Evolutionary conservation across 2,888 invertebrate genomes (phyloP), one percentile per base, ranked within the genome.

Genomic region (Flexamia atlantica): DNA sequence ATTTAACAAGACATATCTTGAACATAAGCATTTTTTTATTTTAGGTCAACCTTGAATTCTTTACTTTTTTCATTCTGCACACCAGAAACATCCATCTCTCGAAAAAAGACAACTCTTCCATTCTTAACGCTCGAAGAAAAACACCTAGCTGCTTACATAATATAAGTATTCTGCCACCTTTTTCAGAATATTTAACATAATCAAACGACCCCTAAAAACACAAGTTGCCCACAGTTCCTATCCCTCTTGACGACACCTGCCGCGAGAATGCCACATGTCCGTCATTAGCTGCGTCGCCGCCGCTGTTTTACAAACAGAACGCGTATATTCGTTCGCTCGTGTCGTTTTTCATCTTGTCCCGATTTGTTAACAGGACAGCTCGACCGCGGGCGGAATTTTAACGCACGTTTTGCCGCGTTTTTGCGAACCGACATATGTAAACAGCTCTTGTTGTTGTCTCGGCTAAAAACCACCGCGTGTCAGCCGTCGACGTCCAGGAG

Each of bases 361-460:
- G 76, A 76, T 76, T 76, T 76, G 76, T 76, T 76, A 76, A 76
- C 76, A 76, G 76, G 76, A 42, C 76, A 46, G 76, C 42, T 50
- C 46, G 76, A 76, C 76, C 76, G 76, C 76, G 76, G 28, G 46
- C 50, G 76, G 76, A 76, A 76, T 76, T 46, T 76, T 76, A 76
- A 76, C 76, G 42, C 76, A 50, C 1, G 46, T 4, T 28, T 76
- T 23, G 76, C 76, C 76, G 76, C 76, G 76, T 76, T 76, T 76
- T 76, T 76, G 76, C 50, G 12, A 28, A 3, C 76, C 40, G 10
- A 76, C 76, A 76, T 76, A 76, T 76, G 76, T 76, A 46, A 76
- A 76, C 76, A 46, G 76, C 50, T 42, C 14, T 25, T 46, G 72
- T 72, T 23, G 64, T 64, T 57, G 57, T 57, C 57, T 57, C 64